Base-by-base conservation (phyloP, 2,888 invertebrate genomes). In the Drosophila acutilabella region DNA sequence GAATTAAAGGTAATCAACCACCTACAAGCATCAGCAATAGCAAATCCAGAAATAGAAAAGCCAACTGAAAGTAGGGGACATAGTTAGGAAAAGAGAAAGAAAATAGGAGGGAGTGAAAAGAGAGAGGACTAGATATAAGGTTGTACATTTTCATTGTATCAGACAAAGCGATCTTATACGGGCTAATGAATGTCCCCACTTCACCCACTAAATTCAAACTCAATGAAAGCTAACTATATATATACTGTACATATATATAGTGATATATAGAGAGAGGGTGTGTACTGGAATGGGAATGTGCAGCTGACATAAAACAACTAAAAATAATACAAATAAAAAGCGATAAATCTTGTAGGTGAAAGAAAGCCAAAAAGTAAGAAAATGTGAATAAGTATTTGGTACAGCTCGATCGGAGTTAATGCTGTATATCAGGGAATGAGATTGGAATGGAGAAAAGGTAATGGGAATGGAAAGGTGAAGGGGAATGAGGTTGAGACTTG, bases 261-360 rank as follows among this genome's bases (percentile, higher is more conserved):
- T 50, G 48, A 47, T 33, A 40, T 48, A 36, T 11, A 36, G 36
- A 36, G 36, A 36, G 36, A 36, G 36, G 13, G 36, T 13, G 13
- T 36, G 16, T 66, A 47, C 66, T 60, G 71, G 70, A 60, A 38
- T 51, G 75, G 57, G 48, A 71, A 47, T 45, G 64, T 80, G 74
- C 68, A 65, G 76, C 59, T 85, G 75, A 88, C 88, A 85, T 83
- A 74, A 80, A 78, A 81, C 78, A 84, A 89, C 89, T 89, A 89
- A 89, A 89, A 89, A 89, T 89, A 89, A 89, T 89, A 89, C 89
- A 89, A 88, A 84, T 88, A 86, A 84, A 82, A 78, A 81, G 82
- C 88, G 73, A 89, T 89, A 89, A 89, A 89, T 89, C 89, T 89
- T 89, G 89, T 89, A 89, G 89, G 89, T 89, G 89, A 89, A 89